Evolutionary conservation across 2,113 vertebrate species (phyloP).

Genomic region (Polyodon spathula): DNA sequence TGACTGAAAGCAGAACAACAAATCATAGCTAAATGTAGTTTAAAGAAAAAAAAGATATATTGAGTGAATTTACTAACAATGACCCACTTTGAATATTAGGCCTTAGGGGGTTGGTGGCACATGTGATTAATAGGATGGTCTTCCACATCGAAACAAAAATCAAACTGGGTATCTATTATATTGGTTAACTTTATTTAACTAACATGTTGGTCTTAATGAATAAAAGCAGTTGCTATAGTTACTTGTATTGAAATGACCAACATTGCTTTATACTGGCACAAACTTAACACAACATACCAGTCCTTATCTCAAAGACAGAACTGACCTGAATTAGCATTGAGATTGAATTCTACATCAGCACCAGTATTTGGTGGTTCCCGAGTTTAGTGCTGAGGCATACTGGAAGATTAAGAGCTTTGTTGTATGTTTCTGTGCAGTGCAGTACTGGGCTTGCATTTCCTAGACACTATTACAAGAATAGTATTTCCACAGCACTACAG

Average conservation of each 20-base stretch:
- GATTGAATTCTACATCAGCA: constrained; percentile 22
- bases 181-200: background rate
- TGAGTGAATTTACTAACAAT: too few species aligned
- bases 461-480: too few species aligned
- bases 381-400: constrained; percentile 12
- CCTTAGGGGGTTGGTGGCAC: too few species aligned
- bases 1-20: too few species aligned
- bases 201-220: background rate
- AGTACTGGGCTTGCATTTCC: background rate
- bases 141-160: background rate
- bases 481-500: too few species aligned
- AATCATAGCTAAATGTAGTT: too few species aligned
- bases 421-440: constrained; percentile 13
- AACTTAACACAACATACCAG: constrained; percentile 17
- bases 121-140: too few species aligned
- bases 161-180: background rate
- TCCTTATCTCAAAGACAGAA: constrained; percentile 10
- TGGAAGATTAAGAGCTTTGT: constrained; percentile 22
- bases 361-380: constrained; percentile 12
- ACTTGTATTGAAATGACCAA: constrained; percentile 27
- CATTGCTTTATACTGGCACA: constrained; percentile 32
- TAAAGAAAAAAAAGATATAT: too few species aligned
- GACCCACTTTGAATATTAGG: too few species aligned
- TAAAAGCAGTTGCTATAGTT: constrained; percentile 30
- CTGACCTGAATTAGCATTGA: constrained; percentile 30